phyloP scores from a whole-genome alignment of 2,113 vertebrate species.

The Raphicerus campestris region DNA sequence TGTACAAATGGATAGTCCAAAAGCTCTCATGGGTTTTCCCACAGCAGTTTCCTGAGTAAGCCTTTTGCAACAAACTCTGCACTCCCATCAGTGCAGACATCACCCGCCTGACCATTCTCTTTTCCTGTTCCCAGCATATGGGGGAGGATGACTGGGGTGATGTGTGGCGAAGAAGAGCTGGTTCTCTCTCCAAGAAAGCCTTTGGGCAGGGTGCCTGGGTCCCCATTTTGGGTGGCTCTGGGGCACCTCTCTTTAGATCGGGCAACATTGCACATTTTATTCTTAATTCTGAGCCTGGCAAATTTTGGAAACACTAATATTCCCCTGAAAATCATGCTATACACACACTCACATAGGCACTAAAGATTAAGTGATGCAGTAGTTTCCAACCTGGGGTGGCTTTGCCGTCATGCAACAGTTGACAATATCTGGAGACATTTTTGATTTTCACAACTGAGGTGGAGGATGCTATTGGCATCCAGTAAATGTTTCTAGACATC shows the following conservation, averaged over 20 bases:
- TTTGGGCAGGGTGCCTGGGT: accelerated
- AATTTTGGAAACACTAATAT: not conserved
- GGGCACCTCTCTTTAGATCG: not conserved
- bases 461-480: not conserved
- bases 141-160: too few relatives aligned
- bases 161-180: accelerated
- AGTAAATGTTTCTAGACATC: not conserved
- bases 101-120: not conserved
- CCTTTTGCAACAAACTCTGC: not conserved
- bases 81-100: accelerated
- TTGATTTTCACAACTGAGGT: not conserved
- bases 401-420: accelerated
- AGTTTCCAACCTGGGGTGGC: not conserved
- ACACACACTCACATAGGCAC: not conserved
- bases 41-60: not conserved
- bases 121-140: not conserved
- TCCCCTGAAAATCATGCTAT: not conserved
- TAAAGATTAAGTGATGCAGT: not conserved
- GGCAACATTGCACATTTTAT: not conserved
- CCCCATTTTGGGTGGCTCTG: not conserved
- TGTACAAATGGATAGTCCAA: accelerated
- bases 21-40: accelerated
- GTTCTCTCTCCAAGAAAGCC: not conserved
- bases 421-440: not conserved
- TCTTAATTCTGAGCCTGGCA: not conserved